These are phyloP conservation scores for Drosophila greeni DNA, from an alignment of 2,888 invertebrate genomes.

Conservation along the genomic window DNA sequence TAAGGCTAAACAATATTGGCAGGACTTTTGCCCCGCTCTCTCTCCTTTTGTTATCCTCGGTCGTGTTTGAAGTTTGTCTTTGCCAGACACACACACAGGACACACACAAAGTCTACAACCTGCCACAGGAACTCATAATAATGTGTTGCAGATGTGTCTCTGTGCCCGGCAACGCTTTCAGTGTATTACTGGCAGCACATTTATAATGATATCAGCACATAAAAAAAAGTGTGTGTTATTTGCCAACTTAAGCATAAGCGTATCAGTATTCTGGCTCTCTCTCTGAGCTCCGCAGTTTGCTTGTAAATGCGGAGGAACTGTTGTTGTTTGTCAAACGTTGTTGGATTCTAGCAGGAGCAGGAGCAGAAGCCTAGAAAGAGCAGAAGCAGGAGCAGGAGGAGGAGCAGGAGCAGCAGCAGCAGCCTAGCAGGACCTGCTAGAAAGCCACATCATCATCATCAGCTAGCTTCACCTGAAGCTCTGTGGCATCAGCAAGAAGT, in stretches of 20 bases:
- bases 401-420: neutral
- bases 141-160: slow-evolving; percentile 18
- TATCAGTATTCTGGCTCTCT: slow-evolving; percentile 26
- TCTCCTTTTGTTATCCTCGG: slow-evolving; percentile 7
- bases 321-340: slow-evolving; percentile 44
- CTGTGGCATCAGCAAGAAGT: slow-evolving; percentile 22
- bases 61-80: slow-evolving; percentile 12
- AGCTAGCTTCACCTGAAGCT: slow-evolving; percentile 7
- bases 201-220: slow-evolving; percentile 47
- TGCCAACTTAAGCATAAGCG: slow-evolving; percentile 50
- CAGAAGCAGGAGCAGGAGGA: neutral
- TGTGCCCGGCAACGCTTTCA: slow-evolving; percentile 26
- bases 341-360: slow-evolving; percentile 16
- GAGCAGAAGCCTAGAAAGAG: neutral
- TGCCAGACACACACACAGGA: neutral
- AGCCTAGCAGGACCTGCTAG: neutral
- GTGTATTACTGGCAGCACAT: slow-evolving; percentile 37
- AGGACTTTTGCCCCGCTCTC: slow-evolving; percentile 4
- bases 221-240: slow-evolving; percentile 54
- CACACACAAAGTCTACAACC: slow-evolving; percentile 1
- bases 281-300: neutral
- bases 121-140: slow-evolving; percentile 20
- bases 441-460: slow-evolving; percentile 15
- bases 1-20: slow-evolving; percentile 2
- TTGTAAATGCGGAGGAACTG: slow-evolving; percentile 25